Base-by-base conservation (phyloP, 2,888 invertebrate species). In the Thysanoteuthis rhombus region DNA sequence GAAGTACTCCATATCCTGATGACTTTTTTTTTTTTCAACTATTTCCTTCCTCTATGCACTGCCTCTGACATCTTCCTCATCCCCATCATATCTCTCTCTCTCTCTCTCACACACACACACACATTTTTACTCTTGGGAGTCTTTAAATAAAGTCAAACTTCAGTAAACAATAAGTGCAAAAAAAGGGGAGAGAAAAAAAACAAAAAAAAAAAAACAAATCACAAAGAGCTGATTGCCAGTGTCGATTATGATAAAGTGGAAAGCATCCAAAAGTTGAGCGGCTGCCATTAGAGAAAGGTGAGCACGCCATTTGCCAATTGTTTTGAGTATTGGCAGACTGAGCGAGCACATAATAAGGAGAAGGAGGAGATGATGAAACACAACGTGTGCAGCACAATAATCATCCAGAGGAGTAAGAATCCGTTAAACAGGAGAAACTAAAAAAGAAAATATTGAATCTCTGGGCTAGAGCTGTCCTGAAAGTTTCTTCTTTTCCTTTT, bases 171-270 rank as follows among this genome's bases (percentile, higher is more conserved):
- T 75, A 75, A 75, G 75, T n/a, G 75, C n/a, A 75, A 75, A 75
- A n/a, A 75, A 75, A 5, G n/a, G n/a, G 16, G 19, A n/a, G n/a
- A 36, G 4, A 36, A 75, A 36, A 75, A 75, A 75, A n/a, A 75
- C 8, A n/a, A 75, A 75, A 36, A 12, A 36, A 75, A 36, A 75
- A 75, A 75, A n/a, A 75, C 8, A n/a, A 75, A 75, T 75, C 75
- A 75, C 75, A 75, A 75, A 75, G 75, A 75, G 75, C 75, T 75
- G 75, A 75, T 75, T 75, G 75, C 75, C 75, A 75, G 75, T n/a
- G 75, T 75, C 75, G n/a, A 32, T 75, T 75, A 75, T 75, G 75
- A 75, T n/a, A 75, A 75, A 75, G 75, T 75, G 75, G n/a, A 75
- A 75, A 75, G 75, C 75, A 75, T 75, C 75, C 75, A 75, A 75